Evolutionary conservation across 2,888 invertebrate species (phyloP).

Genomic region (Eristalis pertinax): DNA sequence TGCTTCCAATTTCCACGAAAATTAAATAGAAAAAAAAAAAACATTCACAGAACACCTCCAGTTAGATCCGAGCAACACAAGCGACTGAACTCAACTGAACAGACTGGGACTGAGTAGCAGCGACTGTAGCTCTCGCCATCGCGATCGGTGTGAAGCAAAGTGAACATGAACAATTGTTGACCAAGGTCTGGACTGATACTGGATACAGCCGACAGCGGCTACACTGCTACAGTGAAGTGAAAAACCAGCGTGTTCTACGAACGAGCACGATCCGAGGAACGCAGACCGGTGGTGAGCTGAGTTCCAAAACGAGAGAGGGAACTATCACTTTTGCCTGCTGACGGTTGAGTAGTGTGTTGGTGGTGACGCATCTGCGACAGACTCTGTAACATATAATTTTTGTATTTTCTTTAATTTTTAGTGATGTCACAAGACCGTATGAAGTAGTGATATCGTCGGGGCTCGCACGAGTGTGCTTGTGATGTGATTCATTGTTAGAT

Average conservation of each 20-base stretch:
- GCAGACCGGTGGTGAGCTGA: not conserved
- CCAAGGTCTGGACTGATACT: constrained; percentile 47
- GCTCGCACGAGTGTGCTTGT: not conserved
- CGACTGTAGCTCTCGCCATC: not conserved
- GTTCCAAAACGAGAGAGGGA: not conserved
- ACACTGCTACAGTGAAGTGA: not conserved
- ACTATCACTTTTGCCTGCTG: constrained; percentile 27
- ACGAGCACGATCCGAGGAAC: not conserved
- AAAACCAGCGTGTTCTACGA: not conserved
- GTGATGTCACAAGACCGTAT: constrained; percentile 55
- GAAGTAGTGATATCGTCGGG: no score
- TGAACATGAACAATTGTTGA: constrained; percentile 42
- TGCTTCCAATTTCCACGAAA: constrained; percentile 56
- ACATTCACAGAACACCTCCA: constrained; percentile 9
- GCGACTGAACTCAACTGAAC: constrained; percentile 8
- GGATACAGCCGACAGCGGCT: not conserved
- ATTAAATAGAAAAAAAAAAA: constrained; percentile 4
- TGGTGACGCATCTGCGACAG: constrained; percentile 44
- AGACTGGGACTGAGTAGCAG: not conserved
- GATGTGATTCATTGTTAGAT: constrained; percentile 36
- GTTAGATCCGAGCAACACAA: constrained; percentile 19
- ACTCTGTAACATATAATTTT: constrained; percentile 15
- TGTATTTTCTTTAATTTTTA: constrained; percentile 2
- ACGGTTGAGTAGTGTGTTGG: not conserved
- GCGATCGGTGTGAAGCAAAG: no score